Base-by-base conservation (phyloP, 1,140 invertebrate species). In the Drosophila sp. region DNA sequence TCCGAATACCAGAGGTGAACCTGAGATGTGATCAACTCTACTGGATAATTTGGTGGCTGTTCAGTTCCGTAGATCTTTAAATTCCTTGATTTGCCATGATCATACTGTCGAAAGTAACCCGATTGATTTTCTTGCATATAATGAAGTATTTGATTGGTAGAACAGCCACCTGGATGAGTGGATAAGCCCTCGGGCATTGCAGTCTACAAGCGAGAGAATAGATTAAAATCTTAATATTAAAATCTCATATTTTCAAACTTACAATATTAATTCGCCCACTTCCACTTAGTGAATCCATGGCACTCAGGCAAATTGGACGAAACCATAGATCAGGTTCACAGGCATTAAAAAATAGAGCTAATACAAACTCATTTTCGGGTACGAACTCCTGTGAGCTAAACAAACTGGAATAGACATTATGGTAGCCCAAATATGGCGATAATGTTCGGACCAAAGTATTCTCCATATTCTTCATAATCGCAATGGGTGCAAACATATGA, bases 401-500 rank as follows among this genome's bases (percentile, higher is more conserved):
- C 1, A 94, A 6, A 0, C 79, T 56, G 0, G 92, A 62, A 1
- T 93, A 38, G 3, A 33, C 38, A 92, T 94, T 74, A 1, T 90
- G 4, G 2, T 82, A 56, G 0, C 83, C 70, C 4, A 72, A 58
- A 40, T 91, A 75, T 0, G 71, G 76, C 3, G 84, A 70, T 4
- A 93, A 38, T 0, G 72, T 1, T 7, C 71, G 70, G 0, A 93
- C 81, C 7, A 93, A 60, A 2, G 73, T 73, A 66, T 83, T 92
- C 0, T 55, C 64, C 76, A 91, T 50, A 17, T 91, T 66, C 5
- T 66, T 77, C 84, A 91, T 90, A 57, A 92, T 94, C 2, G 93
- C 93, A 2, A 95, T 93, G 0, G 95, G 95, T 0, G 94, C 95
- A 29, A 96, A 91, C 65, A 94, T 93, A 55, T 95, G 91, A 33